A percentile compares a stretch with the other conserved stretches of the same genome.
Evolutionary conservation across 2,113 vertebrate genomes (phyloP).

Genomic region (Pantherophis guttatus): DNA sequence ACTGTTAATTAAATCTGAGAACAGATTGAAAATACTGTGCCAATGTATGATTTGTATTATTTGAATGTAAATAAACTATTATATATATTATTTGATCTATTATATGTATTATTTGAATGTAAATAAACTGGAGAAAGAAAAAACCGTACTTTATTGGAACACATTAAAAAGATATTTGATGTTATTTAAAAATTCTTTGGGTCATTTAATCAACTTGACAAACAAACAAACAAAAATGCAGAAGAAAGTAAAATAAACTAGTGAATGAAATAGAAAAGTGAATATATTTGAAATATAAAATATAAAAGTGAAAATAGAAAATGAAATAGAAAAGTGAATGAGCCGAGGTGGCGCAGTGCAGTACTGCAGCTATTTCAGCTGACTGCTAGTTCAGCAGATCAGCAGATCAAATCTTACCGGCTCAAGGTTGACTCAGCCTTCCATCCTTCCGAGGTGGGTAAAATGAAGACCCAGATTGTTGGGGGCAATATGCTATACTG

Average conservation of each 20-base stretch:
- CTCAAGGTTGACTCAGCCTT: too few species aligned
- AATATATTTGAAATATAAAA: neutral
- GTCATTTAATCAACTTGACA: neutral
- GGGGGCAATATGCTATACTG: too few species aligned
- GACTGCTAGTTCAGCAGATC: too few species aligned
- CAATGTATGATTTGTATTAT: neutral
- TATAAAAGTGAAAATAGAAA: too few species aligned
- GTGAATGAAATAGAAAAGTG: neutral
- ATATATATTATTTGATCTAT: too few species aligned
- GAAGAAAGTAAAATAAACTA: neutral
- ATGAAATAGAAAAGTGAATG: too few species aligned
- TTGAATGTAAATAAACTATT: slow-evolving; percentile 2
- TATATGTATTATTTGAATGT: neutral
- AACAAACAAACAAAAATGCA: neutral
- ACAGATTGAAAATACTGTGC: slow-evolving; percentile 4
- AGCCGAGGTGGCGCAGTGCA: too few species aligned
- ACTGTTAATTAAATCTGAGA: slow-evolving; percentile 12
- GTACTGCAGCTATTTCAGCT: too few species aligned
- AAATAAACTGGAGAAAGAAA: neutral
- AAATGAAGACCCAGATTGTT: too few species aligned
- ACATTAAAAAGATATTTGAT: slow-evolving; percentile 6
- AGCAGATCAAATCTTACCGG: too few species aligned
- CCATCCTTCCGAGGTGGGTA: too few species aligned
- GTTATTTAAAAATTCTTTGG: slow-evolving; percentile 3
- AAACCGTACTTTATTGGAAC: neutral